Evolutionary conservation across 2,113 vertebrate species (phyloP), one percentile per base, ranked within the genome.

Genomic region (Cranoglanis bouderius): DNA sequence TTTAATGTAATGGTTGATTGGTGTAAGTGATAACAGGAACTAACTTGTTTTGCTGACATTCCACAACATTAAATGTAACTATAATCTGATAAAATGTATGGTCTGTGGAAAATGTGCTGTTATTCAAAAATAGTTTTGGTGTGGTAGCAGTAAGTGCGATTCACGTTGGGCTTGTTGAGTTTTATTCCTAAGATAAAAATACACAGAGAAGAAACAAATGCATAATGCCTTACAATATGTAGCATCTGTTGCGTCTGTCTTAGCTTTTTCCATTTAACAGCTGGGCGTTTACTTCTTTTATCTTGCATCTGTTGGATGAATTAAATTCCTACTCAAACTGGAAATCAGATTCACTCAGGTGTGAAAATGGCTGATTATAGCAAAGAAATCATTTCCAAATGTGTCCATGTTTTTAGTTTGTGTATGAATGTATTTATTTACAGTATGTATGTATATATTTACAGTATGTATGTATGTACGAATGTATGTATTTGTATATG

Each of bases 171-270:
- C 26, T 78, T 14, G 6, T n/a, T 78, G 75, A 49, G 43, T 78
- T 51, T 51, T 49, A 78, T 78, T n/a, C 24, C 13, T 49, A 29
- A 78, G 26, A 78, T 78, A 51, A 78, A 77, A 51, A 29, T 51
- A 14, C 75, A 78, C 75, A n/a, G 43, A 49, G 75, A 78, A 78
- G 26, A 51, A 78, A 78, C 75, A 78, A 13, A 14, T 51, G n/a
- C 13, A 49, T 78, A 78, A 78, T n/a, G 2, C 5, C 13, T 49
- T 51, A n/a, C 5, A 24, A 78, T 78, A 51, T 49, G 75, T 78
- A 78, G 26, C 43, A 78, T 78, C 26, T 77, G 70, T 75, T 75
- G 40, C 72, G 26, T 75, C 72, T 49, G 75, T 78, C 43, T 78
- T 46, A 77, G 43, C 26, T 78, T 78, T n/a, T n/a, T 49, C 26